These are phyloP conservation scores for Sceloporus tristichus DNA, from an alignment of 2,113 vertebrate species.

Conservation along the genomic window DNA sequence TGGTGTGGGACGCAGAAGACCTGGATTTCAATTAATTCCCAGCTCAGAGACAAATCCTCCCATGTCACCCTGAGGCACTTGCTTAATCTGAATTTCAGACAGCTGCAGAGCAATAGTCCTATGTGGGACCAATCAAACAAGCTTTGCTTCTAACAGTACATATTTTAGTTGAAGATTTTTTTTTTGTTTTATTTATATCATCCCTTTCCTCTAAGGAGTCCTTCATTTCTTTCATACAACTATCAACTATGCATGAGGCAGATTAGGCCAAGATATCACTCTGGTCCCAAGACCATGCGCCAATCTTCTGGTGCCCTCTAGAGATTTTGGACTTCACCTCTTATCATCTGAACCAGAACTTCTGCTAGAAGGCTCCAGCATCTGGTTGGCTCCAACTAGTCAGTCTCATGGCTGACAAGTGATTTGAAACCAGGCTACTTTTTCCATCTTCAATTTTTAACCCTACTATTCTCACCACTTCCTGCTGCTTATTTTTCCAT, in stretches of 20 bases:
- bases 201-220: neutral
- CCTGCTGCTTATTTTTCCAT: no score
- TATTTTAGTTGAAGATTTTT: constrained; percentile 1
- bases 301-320: no score
- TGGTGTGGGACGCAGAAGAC: constrained; percentile 10
- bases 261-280: neutral
- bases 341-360: no score
- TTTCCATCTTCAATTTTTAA: neutral
- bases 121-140: neutral
- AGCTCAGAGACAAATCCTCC: constrained; percentile 13
- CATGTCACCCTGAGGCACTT: constrained; percentile 21
- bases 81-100: constrained; percentile 38
- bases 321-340: no score
- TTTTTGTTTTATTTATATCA: neutral
- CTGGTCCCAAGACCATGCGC: neutral
- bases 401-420: neutral
- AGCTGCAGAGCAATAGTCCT: neutral
- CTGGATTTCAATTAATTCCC: constrained; percentile 35
- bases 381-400: no score
- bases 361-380: neutral
- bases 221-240: neutral
- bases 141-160: neutral
- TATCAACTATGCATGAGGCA: neutral
- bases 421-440: neutral
- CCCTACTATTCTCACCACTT: no score